A percentile compares a stretch with the other conserved stretches of the same genome.
Evolutionary conservation across 2,797 vertebrate species (phyloP).

Genomic region (Lindbergichthys nudifrons): DNA sequence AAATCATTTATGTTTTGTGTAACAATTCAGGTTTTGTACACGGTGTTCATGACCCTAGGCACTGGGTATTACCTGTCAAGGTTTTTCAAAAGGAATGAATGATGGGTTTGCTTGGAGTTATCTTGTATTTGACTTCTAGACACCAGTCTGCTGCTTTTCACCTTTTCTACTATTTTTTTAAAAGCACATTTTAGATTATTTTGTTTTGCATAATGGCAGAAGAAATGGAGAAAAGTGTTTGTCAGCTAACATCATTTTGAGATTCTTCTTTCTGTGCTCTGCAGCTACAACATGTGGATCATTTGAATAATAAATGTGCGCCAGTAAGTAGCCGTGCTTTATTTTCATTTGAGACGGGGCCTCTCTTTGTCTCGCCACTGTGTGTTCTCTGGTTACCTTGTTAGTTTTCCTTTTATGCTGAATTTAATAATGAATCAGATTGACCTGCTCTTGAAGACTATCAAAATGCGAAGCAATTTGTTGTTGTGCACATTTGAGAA

Average conservation of each 20-base stretch:
- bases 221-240: conserved; percentile 11
- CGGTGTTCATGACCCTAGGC: conserved; percentile 2
- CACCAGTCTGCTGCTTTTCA: neutral
- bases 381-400: conserved; percentile 23
- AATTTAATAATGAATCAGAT: conserved; percentile 34
- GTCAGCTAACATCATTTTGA: conserved; percentile 24
- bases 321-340: conserved; percentile 16
- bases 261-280: conserved; percentile 4
- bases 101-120: neutral
- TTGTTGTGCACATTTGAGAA: conserved; percentile 42
- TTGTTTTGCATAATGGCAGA: conserved; percentile 33
- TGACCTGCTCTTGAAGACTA: conserved; percentile 43
- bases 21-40: conserved; percentile 15
- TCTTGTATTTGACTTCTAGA: neutral
- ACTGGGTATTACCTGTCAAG: neutral
- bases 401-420: conserved; percentile 17
- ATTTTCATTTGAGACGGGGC: conserved; percentile 18
- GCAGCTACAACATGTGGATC: conserved; percentile 21
- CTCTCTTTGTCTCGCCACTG: conserved; percentile 11
- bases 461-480: conserved; percentile 29
- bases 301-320: conserved; percentile 49
- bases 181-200: neutral
- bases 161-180: conserved; percentile 1
- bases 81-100: neutral
- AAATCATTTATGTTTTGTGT: conserved; percentile 12